Evolutionary conservation across 2,888 invertebrate genomes (phyloP).

Genomic region (Cataglyphis livida): DNA sequence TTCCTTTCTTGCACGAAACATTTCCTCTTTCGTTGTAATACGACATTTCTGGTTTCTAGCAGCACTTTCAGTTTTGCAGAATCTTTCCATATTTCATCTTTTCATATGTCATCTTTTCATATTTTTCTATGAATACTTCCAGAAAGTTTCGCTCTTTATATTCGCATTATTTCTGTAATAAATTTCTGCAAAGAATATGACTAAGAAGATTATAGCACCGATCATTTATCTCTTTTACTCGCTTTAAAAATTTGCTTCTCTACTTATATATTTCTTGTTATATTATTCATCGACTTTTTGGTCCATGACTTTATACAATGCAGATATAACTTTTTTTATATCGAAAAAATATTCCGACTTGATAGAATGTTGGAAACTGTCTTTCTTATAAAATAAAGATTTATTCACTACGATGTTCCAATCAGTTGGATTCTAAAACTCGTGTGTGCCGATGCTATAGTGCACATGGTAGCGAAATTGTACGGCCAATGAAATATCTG

Average conservation of each 20-base stretch:
- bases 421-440: conserved; percentile 55
- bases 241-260: conserved; percentile 26
- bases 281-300: neutral
- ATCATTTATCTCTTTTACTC: conserved; percentile 17
- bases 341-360: neutral
- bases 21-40: conserved; percentile 31
- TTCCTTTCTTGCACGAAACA: conserved; percentile 24
- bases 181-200: conserved; percentile 76
- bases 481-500: conserved; percentile 80
- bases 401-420: conserved; percentile 32
- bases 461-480: conserved; percentile 69
- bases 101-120: conserved; percentile 32
- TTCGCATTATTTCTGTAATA: conserved; percentile 79
- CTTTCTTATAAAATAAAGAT: neutral
- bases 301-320: neutral
- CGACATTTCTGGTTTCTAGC: conserved; percentile 56
- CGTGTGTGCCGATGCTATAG: conserved; percentile 14
- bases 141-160: conserved; percentile 74
- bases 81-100: conserved; percentile 7
- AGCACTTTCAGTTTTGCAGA: neutral
- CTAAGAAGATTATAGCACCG: conserved; percentile 71
- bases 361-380: neutral
- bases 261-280: neutral
- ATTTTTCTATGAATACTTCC: conserved; percentile 48
- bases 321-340: conserved; percentile 15